Conservation (phyloP, 2,888 invertebrate genomes). For the Melanostoma mellinum region DNA sequence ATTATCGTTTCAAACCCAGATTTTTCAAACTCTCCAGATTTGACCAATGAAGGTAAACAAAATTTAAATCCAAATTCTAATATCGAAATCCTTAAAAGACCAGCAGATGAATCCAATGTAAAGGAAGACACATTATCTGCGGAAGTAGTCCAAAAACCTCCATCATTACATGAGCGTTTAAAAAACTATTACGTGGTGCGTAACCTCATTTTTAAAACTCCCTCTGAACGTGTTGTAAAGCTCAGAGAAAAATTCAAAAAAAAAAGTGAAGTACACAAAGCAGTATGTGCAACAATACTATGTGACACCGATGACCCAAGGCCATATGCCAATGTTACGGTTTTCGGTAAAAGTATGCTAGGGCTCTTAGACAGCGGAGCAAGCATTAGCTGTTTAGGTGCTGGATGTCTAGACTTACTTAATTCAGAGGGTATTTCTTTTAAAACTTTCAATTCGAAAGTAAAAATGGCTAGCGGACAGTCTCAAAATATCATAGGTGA, state of each 20-base stretch:
- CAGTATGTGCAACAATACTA: not conserved
- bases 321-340: constrained; percentile 5
- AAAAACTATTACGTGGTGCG: not conserved
- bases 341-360: not conserved
- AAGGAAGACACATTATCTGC: too few relatives aligned
- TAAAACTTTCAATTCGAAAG: not conserved
- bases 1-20: too few relatives aligned
- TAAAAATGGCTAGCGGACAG: constrained; percentile 16
- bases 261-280: not conserved
- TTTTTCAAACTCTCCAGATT: too few relatives aligned
- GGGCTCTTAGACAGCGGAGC: constrained; percentile 13
- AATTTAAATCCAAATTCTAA: not conserved
- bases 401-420: constrained; percentile 8
- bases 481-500: constrained; percentile 8
- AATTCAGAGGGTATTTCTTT: not conserved
- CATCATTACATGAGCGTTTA: too few relatives aligned
- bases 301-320: constrained; percentile 3
- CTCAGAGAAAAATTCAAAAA: not conserved
- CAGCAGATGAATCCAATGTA: too few relatives aligned
- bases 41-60: too few relatives aligned
- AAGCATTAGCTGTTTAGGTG: not conserved
- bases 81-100: not conserved
- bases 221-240: not conserved
- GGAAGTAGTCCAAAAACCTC: too few relatives aligned
- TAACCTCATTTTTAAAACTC: not conserved